These are phyloP conservation scores for Ernsta delagoae DNA, from an alignment of 2,888 invertebrate species.

Conservation along the genomic window DNA sequence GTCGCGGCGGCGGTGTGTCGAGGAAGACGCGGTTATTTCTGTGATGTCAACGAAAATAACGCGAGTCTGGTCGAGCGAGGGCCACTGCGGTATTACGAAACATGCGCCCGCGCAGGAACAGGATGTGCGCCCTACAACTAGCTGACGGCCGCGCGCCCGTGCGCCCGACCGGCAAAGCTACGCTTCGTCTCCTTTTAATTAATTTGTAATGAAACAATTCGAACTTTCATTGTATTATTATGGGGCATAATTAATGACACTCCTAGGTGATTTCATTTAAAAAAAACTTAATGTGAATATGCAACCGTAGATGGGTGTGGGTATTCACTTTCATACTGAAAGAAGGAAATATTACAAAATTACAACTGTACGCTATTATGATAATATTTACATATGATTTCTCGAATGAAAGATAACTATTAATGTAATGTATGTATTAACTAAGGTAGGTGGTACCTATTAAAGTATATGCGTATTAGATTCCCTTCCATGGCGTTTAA, in stretches of 20 bases:
- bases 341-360: too few species aligned
- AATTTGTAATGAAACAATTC: conserved; percentile 20
- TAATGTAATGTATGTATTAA: too few species aligned
- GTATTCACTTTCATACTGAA: too few species aligned
- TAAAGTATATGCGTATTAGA: too few species aligned
- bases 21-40: conserved; percentile 80
- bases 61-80: conserved; percentile 58
- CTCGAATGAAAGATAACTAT: too few species aligned
- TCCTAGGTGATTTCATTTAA: neutral
- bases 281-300: neutral
- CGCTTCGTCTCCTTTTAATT: conserved; percentile 19
- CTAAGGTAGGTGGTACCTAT: too few species aligned
- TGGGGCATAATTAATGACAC: neutral
- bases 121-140: conserved; percentile 65
- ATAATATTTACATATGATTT: too few species aligned
- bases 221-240: conserved; percentile 18
- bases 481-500: too few species aligned
- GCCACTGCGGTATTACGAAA: conserved; percentile 77
- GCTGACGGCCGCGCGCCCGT: conserved; percentile 42
- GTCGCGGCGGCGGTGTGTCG: conserved; percentile 60
- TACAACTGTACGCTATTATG: too few species aligned
- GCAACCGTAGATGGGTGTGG: too few species aligned
- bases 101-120: conserved; percentile 70
- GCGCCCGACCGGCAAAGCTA: conserved; percentile 18
- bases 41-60: conserved; percentile 83